Evolutionary conservation across 2,888 invertebrate genomes (phyloP), one percentile per base, ranked within the genome.

Genomic region (Melanostoma scalare): DNA sequence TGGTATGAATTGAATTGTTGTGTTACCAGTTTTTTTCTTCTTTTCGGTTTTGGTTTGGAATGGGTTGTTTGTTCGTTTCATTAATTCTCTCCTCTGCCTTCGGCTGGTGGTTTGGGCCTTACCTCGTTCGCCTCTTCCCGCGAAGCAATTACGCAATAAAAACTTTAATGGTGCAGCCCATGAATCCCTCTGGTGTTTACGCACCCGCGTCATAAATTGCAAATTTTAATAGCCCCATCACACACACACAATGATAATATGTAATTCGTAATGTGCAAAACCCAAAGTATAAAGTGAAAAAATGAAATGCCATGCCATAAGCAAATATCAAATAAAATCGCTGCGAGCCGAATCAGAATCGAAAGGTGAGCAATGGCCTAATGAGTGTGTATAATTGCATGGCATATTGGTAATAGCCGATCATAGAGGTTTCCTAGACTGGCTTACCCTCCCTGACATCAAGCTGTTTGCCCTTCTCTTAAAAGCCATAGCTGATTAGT

Each of bases 1-100:
- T 55, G 61, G 58, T 35, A 58, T 58, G 42, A 50, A 48, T 40
- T 68, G 79, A 63, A 72, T 72, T 65, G 65, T 78, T 72, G 67
- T 60, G 52, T 80, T 80, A 80, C 79, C 74, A 63, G 79, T 80
- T 80, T 74, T 20, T 31, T 56, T 46, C n/a, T n/a, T n/a, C n/a
- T n/a, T n/a, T n/a, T n/a, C n/a, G n/a, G n/a, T n/a, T n/a, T n/a
- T n/a, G n/a, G n/a, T n/a, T 31, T 2, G 20, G 20, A 20, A 20
- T 20, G 20, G 20, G 20, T 40, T 52, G 30, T n/a, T 69, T 58
- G 4, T 36, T 52, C 56, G 44, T 53, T 31, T 20, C 38, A 40
- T 44, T 61, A 61, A 60, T 61, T 55, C 42, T 50, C 71, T 65
- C 58, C 9, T 6, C 40, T 40, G 10, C 20, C 8, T 46, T 52